A percentile compares a stretch with the other conserved stretches of the same genome.
Conservation (phyloP, 2,888 invertebrate genomes). For the Eurytoma californica region DNA sequence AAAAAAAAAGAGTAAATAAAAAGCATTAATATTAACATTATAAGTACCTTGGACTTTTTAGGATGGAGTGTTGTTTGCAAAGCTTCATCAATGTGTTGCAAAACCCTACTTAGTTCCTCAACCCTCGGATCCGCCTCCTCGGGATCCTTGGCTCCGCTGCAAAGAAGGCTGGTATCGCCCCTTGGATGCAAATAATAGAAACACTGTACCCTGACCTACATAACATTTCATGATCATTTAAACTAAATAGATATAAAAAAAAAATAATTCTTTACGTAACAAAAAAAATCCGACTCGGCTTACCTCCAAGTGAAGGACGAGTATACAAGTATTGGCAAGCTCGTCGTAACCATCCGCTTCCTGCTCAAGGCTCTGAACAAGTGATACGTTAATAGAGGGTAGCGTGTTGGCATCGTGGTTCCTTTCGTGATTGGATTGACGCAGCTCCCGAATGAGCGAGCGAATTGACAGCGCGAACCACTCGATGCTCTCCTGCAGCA, state of each 20-base stretch:
- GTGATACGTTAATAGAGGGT: slow-evolving; percentile 77
- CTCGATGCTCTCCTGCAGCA: slow-evolving; percentile 94
- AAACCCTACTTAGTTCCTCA: slow-evolving; percentile 85
- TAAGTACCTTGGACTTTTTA: slow-evolving; percentile 83
- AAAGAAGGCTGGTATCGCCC: slow-evolving; percentile 68
- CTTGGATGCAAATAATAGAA: slow-evolving; percentile 90
- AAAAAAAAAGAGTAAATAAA: too few species aligned
- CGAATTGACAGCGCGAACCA: slow-evolving; percentile 68
- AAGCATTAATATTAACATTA: too few species aligned
- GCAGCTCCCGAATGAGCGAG: slow-evolving; percentile 65
- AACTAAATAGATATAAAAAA: background rate
- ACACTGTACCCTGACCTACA: slow-evolving; percentile 91
- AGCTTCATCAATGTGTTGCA: slow-evolving; percentile 86
- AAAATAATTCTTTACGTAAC: background rate
- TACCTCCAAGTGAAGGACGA: slow-evolving; percentile 95
- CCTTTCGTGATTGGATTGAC: slow-evolving; percentile 72
- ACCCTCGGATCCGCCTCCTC: slow-evolving; percentile 87
- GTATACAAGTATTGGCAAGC: slow-evolving; percentile 91
- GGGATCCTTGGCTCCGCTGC: slow-evolving; percentile 79
- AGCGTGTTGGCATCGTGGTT: slow-evolving; percentile 64
- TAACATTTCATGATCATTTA: slow-evolving; percentile 44
- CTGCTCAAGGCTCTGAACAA: slow-evolving; percentile 81
- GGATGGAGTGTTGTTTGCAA: slow-evolving; percentile 85
- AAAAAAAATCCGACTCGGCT: slow-evolving; percentile 10
- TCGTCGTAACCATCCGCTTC: slow-evolving; percentile 90